Base-by-base conservation (phyloP, 1,140 invertebrate genomes). In the Plectrocnemia conspersa region DNA sequence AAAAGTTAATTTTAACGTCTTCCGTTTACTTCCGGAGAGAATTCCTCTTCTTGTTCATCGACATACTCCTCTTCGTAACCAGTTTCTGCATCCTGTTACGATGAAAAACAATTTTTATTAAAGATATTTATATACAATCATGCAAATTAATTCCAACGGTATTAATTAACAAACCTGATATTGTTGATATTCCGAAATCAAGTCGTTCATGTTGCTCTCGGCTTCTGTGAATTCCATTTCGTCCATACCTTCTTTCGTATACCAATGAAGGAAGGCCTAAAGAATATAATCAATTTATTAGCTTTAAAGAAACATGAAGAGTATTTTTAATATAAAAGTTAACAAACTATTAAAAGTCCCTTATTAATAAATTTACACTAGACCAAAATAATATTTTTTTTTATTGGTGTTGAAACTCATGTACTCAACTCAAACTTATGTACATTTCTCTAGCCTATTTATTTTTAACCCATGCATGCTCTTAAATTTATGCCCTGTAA, bases 141-240 rank as follows among this genome's bases (percentile, higher is more conserved):
- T n/a, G n/a, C n/a, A n/a, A 29, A n/a, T 29, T 29, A 29, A 29
- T 29, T 29, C n/a, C n/a, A 29, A 29, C 27, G 27, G 2, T 3
- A 47, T 47, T 47, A 13, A 6, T 19, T 27, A 25, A 5, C 11
- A 46, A 46, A 24, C 89, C 69, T 92, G 89, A 71, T 93, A 93
- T 68, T 93, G 89, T 68, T 93, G 91, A 64, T 93, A 93, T 68
- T 93, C 91, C 0, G 85, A 86, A 18, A 92, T 85, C 47, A 93
- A 70, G 67, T 92, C 89, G 64, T 88, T 88, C 88, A 91, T 90
- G 77, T 91, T 90, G 48, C 77, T 79, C 33, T 82, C 81, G 0
- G 82, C 81, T 53, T 83, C 88, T 59, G 79, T 89, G 72, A 83
- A 82, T 63, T 82, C 81, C 80, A 82, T 82, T 68, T 92, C 89